A percentile compares a stretch with the other conserved stretches of the same genome.
Evolutionary conservation across 2,888 invertebrate species (phyloP).

Genomic region (Drosophila pseudotalamancana): DNA sequence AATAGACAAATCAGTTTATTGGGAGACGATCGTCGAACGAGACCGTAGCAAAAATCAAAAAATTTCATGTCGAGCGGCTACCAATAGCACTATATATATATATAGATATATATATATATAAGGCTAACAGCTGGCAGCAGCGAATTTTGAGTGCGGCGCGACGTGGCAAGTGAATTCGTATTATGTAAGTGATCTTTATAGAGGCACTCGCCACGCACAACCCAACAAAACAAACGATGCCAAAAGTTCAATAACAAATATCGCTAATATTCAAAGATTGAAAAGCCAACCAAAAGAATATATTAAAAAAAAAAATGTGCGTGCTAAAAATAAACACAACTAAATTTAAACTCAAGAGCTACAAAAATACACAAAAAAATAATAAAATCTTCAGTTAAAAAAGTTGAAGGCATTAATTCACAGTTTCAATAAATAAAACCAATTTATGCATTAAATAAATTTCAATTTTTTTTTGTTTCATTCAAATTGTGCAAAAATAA

Average conservation of each 20-base stretch:
- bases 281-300: constrained; percentile 11
- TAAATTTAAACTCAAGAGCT: constrained; percentile 59
- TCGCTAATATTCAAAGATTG: constrained; percentile 11
- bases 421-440: constrained; percentile 38
- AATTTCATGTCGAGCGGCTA: constrained; percentile 66
- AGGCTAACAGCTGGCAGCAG: constrained; percentile 68
- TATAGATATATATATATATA: constrained; percentile 43
- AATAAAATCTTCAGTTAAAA: constrained; percentile 18
- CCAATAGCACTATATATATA: constrained; percentile 36
- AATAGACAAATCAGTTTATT: constrained; percentile 76
- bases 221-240: neutral
- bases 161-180: constrained; percentile 62
- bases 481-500: constrained; percentile 41
- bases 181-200: constrained; percentile 65
- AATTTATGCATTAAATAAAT: constrained; percentile 21
- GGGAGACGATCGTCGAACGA: constrained; percentile 81
- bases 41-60: constrained; percentile 66
- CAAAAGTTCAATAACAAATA: constrained; percentile 44
- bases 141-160: constrained; percentile 70
- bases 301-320: constrained; percentile 36
- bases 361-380: neutral
- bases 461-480: constrained; percentile 1
- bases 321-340: constrained; percentile 65
- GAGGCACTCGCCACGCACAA: constrained; percentile 7
- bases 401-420: constrained; percentile 62